Conservation (phyloP, 2,888 invertebrate species). For the Noctua janthina region DNA sequence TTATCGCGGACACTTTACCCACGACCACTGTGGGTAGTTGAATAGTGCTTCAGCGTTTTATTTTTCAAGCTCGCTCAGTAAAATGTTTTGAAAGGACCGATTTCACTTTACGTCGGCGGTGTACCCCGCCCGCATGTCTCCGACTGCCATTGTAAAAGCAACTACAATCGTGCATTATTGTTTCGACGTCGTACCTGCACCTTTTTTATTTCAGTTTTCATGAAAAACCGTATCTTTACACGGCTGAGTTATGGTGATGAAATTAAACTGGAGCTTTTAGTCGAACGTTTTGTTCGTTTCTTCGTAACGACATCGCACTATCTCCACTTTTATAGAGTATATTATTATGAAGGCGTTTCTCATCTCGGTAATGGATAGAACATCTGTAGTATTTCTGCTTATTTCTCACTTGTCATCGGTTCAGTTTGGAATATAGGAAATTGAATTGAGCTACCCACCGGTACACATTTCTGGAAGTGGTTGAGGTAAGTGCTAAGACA, state of each 20-base stretch:
- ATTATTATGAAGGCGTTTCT: slow-evolving; percentile 73
- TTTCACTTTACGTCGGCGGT: slow-evolving; percentile 85
- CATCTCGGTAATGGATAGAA: slow-evolving; percentile 69
- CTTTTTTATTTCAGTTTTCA: slow-evolving; percentile 85
- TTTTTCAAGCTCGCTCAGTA: slow-evolving; percentile 84
- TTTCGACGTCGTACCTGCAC: slow-evolving; percentile 84
- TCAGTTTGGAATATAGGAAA: slow-evolving; percentile 38
- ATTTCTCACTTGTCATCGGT: slow-evolving; percentile 39
- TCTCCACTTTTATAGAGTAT: slow-evolving; percentile 72
- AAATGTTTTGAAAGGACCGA: slow-evolving; percentile 90
- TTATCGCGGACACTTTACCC: slow-evolving; percentile 77
- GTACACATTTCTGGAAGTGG: slow-evolving; percentile 27
- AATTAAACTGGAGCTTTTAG: slow-evolving; percentile 86
- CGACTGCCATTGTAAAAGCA: slow-evolving; percentile 85
- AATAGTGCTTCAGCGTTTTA: slow-evolving; percentile 84
- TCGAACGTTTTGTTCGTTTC: slow-evolving; percentile 77
- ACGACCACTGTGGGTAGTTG: slow-evolving; percentile 79
- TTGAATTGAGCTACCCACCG: slow-evolving; percentile 29
- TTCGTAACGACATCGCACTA: slow-evolving; percentile 66
- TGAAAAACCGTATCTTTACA: slow-evolving; percentile 86
- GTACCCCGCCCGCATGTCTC: slow-evolving; percentile 83
- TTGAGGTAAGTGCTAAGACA: slow-evolving; percentile 13
- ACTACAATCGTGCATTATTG: slow-evolving; percentile 89
- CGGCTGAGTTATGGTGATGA: slow-evolving; percentile 86
- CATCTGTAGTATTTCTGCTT: slow-evolving; percentile 44